Base-by-base conservation (phyloP, 2,113 vertebrate species). In the Psilopogon haemacephalus region DNA sequence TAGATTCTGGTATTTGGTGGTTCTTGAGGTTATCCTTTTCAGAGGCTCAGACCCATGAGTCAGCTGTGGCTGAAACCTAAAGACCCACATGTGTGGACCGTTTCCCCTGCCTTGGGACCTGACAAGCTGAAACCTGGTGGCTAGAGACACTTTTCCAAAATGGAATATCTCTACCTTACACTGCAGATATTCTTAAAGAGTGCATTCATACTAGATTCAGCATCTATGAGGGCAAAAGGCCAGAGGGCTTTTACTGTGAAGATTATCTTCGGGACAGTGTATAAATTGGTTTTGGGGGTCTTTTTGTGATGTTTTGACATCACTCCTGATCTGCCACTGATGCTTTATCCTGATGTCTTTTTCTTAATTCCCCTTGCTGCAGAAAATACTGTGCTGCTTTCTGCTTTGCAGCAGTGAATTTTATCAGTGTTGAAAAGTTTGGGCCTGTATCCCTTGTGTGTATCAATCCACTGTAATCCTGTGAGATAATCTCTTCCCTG, bases 231-330 rank as follows among this genome's bases (percentile, higher is more conserved):
- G 21, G 15, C 40, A 63, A 63, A 82, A 73, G n/a, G 14, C 40
- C 32, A 26, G 70, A 62, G 28, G 26, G n/a, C 23, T 65, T 90
- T 54, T 63, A 48, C 50, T 1, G 0, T 33, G 21, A 42, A 19
- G 35, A 27, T 69, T 44, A 83, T 38, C 28, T 75, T 46, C 67
- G 46, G 24, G 15, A 42, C 27, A 44, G 37, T 38, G 15, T 48
- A 5, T 21, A 33, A 46, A 3, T 11, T 30, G 20, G 17, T 44
- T 44, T 42, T 48, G 20, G 46, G 21, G 4, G 0, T 2, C 1
- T 15, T 71, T 59, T 59, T 24, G 56, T 78, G 15, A 3, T 15
- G 9, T 64, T 67, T 44, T n/a, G 44, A 3, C 69, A 15, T 54
- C 8, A 1, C 55, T 44, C 21, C 30, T 74, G 40, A 32, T 65